A percentile compares a stretch with the other conserved stretches of the same genome.
phyloP scores from a whole-genome alignment of 1,140 invertebrate genomes.

The Lamellibrachia luymesi region DNA sequence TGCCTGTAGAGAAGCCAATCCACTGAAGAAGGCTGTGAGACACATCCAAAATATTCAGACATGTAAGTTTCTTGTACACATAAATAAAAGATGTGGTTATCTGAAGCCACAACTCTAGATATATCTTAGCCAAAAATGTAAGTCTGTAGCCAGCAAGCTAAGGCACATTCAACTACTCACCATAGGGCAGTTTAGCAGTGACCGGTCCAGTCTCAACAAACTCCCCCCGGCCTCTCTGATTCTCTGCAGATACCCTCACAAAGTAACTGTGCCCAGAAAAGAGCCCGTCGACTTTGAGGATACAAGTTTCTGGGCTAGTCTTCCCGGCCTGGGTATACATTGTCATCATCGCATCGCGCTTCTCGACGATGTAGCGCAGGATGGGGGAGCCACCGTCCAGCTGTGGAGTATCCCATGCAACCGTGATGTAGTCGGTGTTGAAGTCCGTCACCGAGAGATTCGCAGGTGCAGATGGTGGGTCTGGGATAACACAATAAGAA shows the following conservation, averaged over 20 bases:
- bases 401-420: conserved; percentile 60
- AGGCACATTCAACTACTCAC: conserved; percentile 7
- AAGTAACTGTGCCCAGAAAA: conserved; percentile 93
- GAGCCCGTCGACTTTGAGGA: conserved; percentile 69
- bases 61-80: too few relatives aligned
- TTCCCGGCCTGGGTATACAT: conserved; percentile 42
- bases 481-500: conserved; percentile 29
- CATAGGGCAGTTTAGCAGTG: conserved; percentile 27
- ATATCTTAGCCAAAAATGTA: neutral
- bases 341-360: conserved; percentile 40
- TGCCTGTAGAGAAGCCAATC: too few relatives aligned
- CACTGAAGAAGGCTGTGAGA: too few relatives aligned
- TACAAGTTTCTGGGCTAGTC: conserved; percentile 8
- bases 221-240: conserved; percentile 26
- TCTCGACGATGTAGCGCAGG: conserved; percentile 53
- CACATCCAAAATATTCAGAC: too few relatives aligned
- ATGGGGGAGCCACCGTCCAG: conserved; percentile 53
- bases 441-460: conserved; percentile 60
- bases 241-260: conserved; percentile 66
- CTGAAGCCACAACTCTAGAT: neutral
- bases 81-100: neutral
- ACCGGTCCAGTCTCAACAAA: conserved; percentile 22
- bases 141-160: too few relatives aligned
- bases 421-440: conserved; percentile 74
- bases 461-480: conserved; percentile 58